Evolutionary conservation across 2,888 invertebrate genomes (phyloP), one percentile per base, ranked within the genome.

Genomic region (Lithodes maja): DNA sequence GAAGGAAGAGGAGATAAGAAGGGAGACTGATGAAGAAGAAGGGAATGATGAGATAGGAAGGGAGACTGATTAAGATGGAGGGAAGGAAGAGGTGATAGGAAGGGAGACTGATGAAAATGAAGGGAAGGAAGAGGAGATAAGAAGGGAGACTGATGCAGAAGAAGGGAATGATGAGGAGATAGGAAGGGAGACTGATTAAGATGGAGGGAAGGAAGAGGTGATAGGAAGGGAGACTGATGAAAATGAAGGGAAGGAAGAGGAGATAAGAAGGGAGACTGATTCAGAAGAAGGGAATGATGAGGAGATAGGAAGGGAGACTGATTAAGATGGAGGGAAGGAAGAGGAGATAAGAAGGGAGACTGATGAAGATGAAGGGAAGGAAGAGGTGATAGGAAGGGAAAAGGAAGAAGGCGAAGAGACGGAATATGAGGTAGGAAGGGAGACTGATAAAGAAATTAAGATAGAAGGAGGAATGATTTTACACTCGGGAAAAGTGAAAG

Each of bases 351-450:
- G 9, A 55, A 55, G 9, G 9, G 55, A 55, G n/a, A n/a, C n/a
- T 55, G 55, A 55, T 55, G 9, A 55, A 55, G 71, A 71, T 71
- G 71, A n/a, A n/a, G 55, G 9, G 9, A n/a, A n/a, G 71, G 2
- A n/a, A 71, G 71, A 15, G n/a, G 71, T 7, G n/a, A 71, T 71
- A n/a, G 71, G n/a, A 71, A n/a, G n/a, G n/a, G 71, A 71, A 12
- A 71, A 9, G 71, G 3, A 9, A 5, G 55, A 55, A 55, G 9
- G 9, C 55, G 55, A 55, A 5, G 55, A 55, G 5, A 9, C 3
- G 55, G 55, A 55, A 9, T 5, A 55, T 5, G 3, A 55, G 9
- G 55, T 55, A 55, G 9, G 55, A 55, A n/a, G n/a, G n/a, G n/a
- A n/a, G n/a, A n/a, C n/a, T n/a, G n/a, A n/a, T n/a, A n/a, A n/a